These are phyloP conservation scores for Zoanthus gigantus DNA, from an alignment of 92 coral and sea anemone genomes.

Conservation along the genomic window DNA sequence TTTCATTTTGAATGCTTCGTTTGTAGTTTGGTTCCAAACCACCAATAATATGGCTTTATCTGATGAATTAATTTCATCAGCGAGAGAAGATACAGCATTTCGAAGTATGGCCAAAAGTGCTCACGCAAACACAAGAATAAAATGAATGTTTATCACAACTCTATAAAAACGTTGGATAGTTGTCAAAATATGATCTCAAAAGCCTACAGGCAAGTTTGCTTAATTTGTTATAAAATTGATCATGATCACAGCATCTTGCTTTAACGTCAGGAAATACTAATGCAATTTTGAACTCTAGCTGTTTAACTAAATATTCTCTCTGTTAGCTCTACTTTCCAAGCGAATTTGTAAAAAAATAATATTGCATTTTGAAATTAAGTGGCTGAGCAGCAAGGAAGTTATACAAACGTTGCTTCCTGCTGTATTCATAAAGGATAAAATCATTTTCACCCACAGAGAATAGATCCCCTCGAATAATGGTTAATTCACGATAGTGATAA, in stretches of 20 bases:
- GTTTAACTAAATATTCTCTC: no score
- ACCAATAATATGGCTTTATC: no score
- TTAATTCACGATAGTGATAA: no score
- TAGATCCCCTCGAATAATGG: slow-evolving; percentile 1
- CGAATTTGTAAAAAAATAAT: not conserved
- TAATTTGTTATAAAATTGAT: no score
- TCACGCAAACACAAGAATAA: slow-evolving; percentile 5
- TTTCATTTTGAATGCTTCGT: no score
- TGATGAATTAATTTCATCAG: no score
- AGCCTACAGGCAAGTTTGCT: no score
- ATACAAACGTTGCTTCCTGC: not conserved
- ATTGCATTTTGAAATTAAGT: not conserved
- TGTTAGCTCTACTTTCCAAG: no score
- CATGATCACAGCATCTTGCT: no score
- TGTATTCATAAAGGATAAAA: not conserved
- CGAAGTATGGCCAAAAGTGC: not conserved
- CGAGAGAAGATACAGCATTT: not conserved
- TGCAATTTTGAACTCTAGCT: no score
- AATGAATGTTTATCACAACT: not conserved
- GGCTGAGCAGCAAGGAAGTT: not conserved
- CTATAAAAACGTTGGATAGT: not conserved
- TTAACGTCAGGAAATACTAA: no score
- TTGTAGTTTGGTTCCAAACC: no score
- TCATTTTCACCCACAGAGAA: slow-evolving; percentile 24
- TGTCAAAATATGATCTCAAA: not conserved